Evolutionary conservation across 1,140 invertebrate genomes (phyloP), one percentile per base, ranked within the genome.

Genomic region (Tetraneura akinire): DNA sequence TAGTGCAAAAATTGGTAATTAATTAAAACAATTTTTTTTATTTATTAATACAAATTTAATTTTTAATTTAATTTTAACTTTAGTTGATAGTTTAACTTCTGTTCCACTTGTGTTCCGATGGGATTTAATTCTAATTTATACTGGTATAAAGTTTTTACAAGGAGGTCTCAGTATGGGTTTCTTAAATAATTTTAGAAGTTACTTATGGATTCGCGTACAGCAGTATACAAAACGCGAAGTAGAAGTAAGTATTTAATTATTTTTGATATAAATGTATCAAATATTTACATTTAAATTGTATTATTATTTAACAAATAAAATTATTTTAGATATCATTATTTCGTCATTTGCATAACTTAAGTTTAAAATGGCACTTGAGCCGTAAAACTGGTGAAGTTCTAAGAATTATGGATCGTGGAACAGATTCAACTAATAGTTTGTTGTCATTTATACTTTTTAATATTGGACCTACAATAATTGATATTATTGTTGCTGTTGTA

Each of bases 331-430:
- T 93, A 74, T 89, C 92, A 85, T 85, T 96, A 21, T 96, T 95
- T 85, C 88, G 89, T 47, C 96, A 98, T 87, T 88, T 98, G 32
- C 96, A 98, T 85, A 90, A 90, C 81, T 85, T 96, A 81, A 94
- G 95, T 83, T 88, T 94, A 81, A 88, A 91, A 74, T 98, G 96
- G 96, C 96, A 98, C 87, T 86, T 98, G 42, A 89, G 90, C 11
- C 88, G 96, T 37, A 98, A 98, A 88, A 98, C 96, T 3, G 97
- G 97, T 18, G 96, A 98, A 89, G 96, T 98, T 18, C 86, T 98
- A 0, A 87, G 95, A 80, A 90, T 98, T 0, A 96, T 98, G 92
- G 96, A 98, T 87, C 89, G 96, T 82, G 97, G 97, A 64, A 98
- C 96, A 5, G 94, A 95, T 82, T 96, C 94, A 21, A 96, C 98